Base-by-base conservation (phyloP, 2,888 invertebrate species). In the Epinotia ramella region DNA sequence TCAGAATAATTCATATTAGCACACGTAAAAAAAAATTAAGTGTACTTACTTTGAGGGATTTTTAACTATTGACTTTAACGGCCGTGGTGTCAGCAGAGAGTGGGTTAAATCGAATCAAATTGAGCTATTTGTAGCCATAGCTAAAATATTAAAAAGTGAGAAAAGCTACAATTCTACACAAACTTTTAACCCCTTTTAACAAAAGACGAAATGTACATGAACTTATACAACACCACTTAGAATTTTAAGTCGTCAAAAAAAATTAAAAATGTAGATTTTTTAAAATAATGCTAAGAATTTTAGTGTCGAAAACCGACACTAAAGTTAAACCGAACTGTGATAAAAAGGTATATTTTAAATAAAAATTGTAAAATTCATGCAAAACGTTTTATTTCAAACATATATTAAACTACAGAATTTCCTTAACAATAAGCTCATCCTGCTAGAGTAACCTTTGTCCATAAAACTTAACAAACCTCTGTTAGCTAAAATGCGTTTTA, bases 361-460 rank as follows among this genome's bases (percentile, higher is more conserved):
- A 74, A 78, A 82, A 79, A 67, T 24, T 74, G 65, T 80, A 83
- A 77, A 84, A 81, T 73, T 66, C 62, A 72, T 72, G 59, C 70
- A 76, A 81, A 79, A 67, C 20, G 33, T 81, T 88, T 87, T 86
- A 85, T 86, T 88, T 82, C 69, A 82, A 86, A 86, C 84, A 83
- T 80, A 81, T 80, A 78, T 80, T 81, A 84, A 81, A 82, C 82
- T 83, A 79, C 73, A 78, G 73, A 73, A 77, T 78, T 67, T 68
- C 68, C 73, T 78, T 78, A 77, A 73, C 76, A 79, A 74, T 75
- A 76, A 73, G 59, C 71, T 65, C 72, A 75, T 73, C 69, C 66
- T 33, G 18, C 67, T n/a, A 73, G 59, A 57, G 40, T 44, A 59
- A 44, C 40, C 40, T 40, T 40, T 9, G 9, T 40, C 40, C 40